Percentiles rank a stretch among this genome's conserved stretches.
phyloP scores from a whole-genome alignment of 2,797 vertebrate genomes.

The Borostomias antarcticus region DNA sequence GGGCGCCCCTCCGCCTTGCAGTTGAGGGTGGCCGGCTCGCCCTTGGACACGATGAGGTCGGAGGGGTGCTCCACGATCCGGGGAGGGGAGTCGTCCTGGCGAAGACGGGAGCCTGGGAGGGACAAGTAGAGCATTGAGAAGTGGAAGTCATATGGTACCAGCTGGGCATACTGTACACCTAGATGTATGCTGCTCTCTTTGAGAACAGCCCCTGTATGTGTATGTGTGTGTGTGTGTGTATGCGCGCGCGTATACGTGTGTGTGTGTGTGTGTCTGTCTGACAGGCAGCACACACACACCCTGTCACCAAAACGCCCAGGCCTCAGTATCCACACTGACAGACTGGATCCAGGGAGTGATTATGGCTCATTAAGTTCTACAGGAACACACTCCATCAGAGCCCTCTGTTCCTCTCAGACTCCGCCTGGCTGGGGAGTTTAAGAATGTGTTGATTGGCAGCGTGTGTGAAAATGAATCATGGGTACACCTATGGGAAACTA shows the following conservation, averaged over 20 bases:
- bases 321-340: slow-evolving; percentile 82
- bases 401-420: slow-evolving; percentile 37
- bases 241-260: background rate
- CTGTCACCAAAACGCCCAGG: slow-evolving; percentile 69
- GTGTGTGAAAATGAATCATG: background rate
- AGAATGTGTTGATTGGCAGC: background rate
- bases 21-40: slow-evolving; percentile 95
- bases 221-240: slow-evolving; percentile 2
- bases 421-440: slow-evolving; percentile 8
- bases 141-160: background rate
- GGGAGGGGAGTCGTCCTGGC: slow-evolving; percentile 93
- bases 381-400: slow-evolving; percentile 74
- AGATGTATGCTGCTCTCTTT: no score
- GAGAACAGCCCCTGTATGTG: no score
- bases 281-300: slow-evolving; percentile 56
- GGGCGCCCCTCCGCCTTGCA: slow-evolving; percentile 96
- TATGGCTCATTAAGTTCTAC: slow-evolving; percentile 79
- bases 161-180: no score
- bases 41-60: slow-evolving; percentile 95
- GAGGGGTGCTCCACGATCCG: slow-evolving; percentile 96
- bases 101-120: slow-evolving; percentile 88
- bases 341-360: slow-evolving; percentile 82
- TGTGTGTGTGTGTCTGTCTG: slow-evolving; percentile 7
- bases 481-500: no score
- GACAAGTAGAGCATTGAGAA: slow-evolving; percentile 19